Percentiles rank a stretch among this genome's conserved stretches.
Conservation (phyloP, 2,113 vertebrate species). For the Sprattus sprattus region DNA sequence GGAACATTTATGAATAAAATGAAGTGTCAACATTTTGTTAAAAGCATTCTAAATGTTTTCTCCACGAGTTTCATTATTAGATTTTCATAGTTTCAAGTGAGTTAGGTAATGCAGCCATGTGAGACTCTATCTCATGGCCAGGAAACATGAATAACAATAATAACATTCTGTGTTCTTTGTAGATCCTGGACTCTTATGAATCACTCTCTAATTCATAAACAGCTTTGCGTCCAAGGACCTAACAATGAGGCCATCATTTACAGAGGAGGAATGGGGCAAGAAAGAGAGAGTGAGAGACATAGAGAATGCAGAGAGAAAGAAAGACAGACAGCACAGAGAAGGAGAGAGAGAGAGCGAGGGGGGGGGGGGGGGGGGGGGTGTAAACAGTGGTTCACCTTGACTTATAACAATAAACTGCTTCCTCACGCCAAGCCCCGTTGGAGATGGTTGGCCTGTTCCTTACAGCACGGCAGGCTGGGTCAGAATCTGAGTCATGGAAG, state of each 20-base stretch:
- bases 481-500: background rate
- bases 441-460: background rate
- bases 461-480: constrained; percentile 4
- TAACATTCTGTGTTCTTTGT: background rate
- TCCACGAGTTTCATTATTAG: constrained; percentile 29
- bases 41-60: constrained; percentile 27
- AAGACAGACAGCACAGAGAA: constrained; percentile 19
- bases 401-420: constrained; percentile 22
- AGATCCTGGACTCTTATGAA: constrained; percentile 3
- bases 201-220: constrained; percentile 14
- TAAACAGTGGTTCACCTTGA: constrained; percentile 45
- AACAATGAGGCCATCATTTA: constrained; percentile 13
- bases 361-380: constrained; percentile 16
- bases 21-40: constrained; percentile 25
- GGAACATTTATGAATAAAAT: constrained; percentile 34
- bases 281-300: constrained; percentile 36
- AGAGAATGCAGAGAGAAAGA: constrained; percentile 40
- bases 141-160: constrained; percentile 11
- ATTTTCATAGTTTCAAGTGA: constrained; percentile 33
- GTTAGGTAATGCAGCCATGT: constrained; percentile 34
- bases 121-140: constrained; percentile 27
- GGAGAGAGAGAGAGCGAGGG: constrained; percentile 23
- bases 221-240: background rate
- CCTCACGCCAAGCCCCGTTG: constrained; percentile 20
- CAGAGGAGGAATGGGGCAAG: background rate